Conservation (phyloP, 2,888 invertebrate species). For the Melanostoma scalare region DNA sequence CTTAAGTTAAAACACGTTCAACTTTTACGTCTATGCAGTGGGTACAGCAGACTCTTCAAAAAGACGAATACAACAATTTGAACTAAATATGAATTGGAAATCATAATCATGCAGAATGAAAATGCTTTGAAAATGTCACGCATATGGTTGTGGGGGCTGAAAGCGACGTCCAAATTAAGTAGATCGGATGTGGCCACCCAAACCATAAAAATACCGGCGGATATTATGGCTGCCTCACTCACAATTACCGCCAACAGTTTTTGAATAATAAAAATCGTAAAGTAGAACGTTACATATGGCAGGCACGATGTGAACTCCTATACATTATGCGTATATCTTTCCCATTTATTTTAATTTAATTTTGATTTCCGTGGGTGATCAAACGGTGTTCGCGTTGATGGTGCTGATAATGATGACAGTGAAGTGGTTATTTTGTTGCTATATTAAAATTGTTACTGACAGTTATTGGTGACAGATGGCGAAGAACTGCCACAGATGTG, state of each 20-base stretch:
- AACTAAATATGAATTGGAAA: slow-evolving; percentile 54
- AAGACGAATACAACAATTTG: slow-evolving; percentile 30
- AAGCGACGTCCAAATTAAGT: slow-evolving; percentile 53
- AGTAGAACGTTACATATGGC: slow-evolving; percentile 66
- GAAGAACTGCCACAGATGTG: slow-evolving; percentile 62
- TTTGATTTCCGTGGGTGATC: slow-evolving; percentile 65
- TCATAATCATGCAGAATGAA: slow-evolving; percentile 30
- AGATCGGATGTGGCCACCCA: slow-evolving; percentile 70
- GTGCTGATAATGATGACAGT: slow-evolving; percentile 51
- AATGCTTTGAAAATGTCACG: slow-evolving; percentile 28
- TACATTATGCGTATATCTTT: neutral
- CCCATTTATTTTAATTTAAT: slow-evolving; percentile 24
- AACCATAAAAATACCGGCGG: slow-evolving; percentile 39
- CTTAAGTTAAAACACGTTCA: slow-evolving; percentile 8
- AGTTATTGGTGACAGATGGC: slow-evolving; percentile 66
- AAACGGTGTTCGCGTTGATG: slow-evolving; percentile 10
- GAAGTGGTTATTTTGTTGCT: slow-evolving; percentile 35
- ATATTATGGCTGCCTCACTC: slow-evolving; percentile 45
- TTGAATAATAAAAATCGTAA: slow-evolving; percentile 61
- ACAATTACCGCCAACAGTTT: slow-evolving; percentile 53
- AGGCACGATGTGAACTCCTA: slow-evolving; percentile 31
- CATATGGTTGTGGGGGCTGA: slow-evolving; percentile 36
- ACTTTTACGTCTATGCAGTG: slow-evolving; percentile 4
- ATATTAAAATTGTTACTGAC: slow-evolving; percentile 56
- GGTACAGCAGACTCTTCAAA: slow-evolving; percentile 1